Conservation (phyloP, 2,797 vertebrate species). For the Tapirus indicus region DNA sequence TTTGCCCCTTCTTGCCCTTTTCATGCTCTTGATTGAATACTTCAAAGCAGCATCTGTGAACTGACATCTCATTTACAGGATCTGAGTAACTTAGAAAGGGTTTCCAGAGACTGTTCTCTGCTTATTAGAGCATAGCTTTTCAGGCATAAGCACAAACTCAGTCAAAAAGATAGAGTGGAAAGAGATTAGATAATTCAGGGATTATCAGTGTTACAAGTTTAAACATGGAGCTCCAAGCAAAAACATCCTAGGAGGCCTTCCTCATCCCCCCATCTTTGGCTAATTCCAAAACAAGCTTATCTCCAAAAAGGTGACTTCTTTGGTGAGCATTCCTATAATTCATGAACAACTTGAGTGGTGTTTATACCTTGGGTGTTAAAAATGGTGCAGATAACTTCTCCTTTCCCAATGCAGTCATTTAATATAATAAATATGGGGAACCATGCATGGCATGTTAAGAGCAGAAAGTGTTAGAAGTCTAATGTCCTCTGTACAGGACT, state of each 20-base stretch:
- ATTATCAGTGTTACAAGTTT: neutral
- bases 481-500: neutral
- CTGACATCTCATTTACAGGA: neutral
- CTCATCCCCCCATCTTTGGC: neutral
- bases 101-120: neutral
- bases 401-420: neutral
- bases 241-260: neutral
- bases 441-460: neutral
- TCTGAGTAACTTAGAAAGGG: neutral
- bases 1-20: neutral
- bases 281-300: neutral
- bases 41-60: neutral
- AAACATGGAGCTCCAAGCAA: neutral
- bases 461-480: neutral
- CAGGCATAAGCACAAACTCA: neutral
- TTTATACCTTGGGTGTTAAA: neutral
- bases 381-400: neutral
- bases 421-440: neutral
- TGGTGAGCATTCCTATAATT: neutral
- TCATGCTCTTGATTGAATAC: neutral
- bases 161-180: neutral
- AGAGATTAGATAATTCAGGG: neutral
- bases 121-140: neutral
- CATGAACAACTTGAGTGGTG: neutral
- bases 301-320: neutral